Evolutionary conservation across 2,113 vertebrate genomes (phyloP).

Genomic region (Tragelaphus scriptus): DNA sequence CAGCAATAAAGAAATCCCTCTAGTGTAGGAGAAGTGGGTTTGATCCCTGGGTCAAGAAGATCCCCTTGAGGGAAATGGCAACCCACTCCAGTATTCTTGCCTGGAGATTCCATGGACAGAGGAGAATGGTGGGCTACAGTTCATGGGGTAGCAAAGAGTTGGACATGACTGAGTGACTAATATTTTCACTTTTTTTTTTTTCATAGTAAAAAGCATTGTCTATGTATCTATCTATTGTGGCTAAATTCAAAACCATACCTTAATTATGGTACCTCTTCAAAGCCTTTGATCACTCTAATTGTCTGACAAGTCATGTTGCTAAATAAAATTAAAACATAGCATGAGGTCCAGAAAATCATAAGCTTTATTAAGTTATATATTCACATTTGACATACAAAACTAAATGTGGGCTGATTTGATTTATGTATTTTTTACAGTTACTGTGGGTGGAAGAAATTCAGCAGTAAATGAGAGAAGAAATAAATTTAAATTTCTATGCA

Average conservation of each 20-base stretch:
- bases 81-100: neutral
- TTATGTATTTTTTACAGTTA: neutral
- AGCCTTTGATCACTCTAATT: neutral
- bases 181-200: neutral
- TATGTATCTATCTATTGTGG: neutral
- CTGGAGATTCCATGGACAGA: neutral
- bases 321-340: conserved; percentile 28
- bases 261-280: neutral
- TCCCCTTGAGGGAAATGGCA: neutral
- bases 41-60: neutral
- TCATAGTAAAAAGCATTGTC: neutral
- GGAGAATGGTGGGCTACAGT: neutral
- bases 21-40: neutral
- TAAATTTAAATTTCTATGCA: neutral
- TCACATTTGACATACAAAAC: neutral
- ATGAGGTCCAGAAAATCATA: neutral
- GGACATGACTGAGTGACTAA: neutral
- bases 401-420: neutral
- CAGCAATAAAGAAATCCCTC: neutral
- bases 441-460: neutral
- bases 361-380: neutral
- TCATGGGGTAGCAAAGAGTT: neutral
- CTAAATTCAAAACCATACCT: neutral
- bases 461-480: neutral
- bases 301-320: neutral